phyloP scores from a whole-genome alignment of 2,113 vertebrate genomes.

The Sterrhoptilus dennistouni region DNA sequence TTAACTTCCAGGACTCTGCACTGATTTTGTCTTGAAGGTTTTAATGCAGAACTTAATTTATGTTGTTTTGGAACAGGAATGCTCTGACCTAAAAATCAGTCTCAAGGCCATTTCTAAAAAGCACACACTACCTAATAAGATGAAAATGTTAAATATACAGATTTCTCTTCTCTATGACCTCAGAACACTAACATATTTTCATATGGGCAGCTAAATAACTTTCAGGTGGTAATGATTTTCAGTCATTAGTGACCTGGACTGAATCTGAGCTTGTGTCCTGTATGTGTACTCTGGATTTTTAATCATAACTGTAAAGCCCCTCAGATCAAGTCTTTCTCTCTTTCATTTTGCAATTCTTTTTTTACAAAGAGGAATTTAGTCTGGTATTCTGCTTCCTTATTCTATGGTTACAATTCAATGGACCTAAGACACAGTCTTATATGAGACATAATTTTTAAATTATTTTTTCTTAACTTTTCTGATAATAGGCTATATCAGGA shows the following conservation, averaged over 20 bases:
- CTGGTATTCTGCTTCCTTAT: not conserved
- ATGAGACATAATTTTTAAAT: not conserved
- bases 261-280: not conserved
- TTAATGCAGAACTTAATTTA: not conserved
- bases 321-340: not conserved
- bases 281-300: not conserved
- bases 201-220: not conserved
- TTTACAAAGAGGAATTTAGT: not conserved
- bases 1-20: not conserved
- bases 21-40: not conserved
- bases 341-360: not conserved
- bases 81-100: not conserved
- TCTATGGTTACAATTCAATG: not conserved
- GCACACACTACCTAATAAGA: not conserved
- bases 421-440: not conserved
- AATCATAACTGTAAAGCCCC: not conserved
- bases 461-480: not conserved
- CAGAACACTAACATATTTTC: not conserved
- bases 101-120: not conserved
- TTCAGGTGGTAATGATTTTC: constrained; percentile 5
- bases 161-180: not conserved
- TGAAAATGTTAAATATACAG: not conserved
- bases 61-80: not conserved
- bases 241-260: not conserved
- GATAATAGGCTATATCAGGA: not conserved